Percentiles rank a stretch among this genome's conserved stretches.
These are phyloP conservation scores for Atlantisia rogersi DNA, from an alignment of 2,113 vertebrate genomes.

Conservation along the genomic window DNA sequence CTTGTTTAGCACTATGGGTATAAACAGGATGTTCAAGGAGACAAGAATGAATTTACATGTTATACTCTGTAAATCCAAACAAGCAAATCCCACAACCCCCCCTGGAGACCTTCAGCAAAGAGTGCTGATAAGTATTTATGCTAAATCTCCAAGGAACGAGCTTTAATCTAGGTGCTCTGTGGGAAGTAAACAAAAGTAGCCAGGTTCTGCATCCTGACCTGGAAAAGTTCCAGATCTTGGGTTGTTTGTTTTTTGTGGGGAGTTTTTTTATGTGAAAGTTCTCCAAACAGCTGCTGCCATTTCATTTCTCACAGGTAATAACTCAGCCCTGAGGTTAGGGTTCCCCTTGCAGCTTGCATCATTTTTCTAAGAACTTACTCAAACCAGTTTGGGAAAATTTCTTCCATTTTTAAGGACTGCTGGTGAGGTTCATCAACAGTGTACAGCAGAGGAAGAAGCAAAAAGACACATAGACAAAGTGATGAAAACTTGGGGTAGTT, in stretches of 20 bases:
- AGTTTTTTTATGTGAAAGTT: neutral
- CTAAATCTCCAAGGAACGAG: neutral
- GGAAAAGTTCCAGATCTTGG: neutral
- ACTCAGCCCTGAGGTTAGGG: neutral
- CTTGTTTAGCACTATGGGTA: neutral
- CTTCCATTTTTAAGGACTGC: neutral
- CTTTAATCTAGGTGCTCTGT: neutral
- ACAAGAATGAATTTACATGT: neutral
- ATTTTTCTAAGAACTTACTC: neutral
- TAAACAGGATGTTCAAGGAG: neutral
- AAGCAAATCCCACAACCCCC: neutral
- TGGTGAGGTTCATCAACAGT: neutral
- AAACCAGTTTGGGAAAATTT: neutral
- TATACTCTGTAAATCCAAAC: neutral
- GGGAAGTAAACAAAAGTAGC: neutral
- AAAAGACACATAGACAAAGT: neutral
- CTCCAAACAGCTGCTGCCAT: neutral
- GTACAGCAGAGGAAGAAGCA: neutral
- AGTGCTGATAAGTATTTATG: neutral
- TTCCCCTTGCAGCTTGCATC: neutral
- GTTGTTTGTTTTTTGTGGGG: neutral
- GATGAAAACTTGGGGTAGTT: neutral
- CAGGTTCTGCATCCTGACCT: neutral
- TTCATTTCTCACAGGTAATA: neutral
- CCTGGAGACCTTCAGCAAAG: neutral